Evolutionary conservation across 2,797 vertebrate genomes (phyloP), one percentile per base, ranked within the genome.

Genomic region (Synanceia verrucosa): DNA sequence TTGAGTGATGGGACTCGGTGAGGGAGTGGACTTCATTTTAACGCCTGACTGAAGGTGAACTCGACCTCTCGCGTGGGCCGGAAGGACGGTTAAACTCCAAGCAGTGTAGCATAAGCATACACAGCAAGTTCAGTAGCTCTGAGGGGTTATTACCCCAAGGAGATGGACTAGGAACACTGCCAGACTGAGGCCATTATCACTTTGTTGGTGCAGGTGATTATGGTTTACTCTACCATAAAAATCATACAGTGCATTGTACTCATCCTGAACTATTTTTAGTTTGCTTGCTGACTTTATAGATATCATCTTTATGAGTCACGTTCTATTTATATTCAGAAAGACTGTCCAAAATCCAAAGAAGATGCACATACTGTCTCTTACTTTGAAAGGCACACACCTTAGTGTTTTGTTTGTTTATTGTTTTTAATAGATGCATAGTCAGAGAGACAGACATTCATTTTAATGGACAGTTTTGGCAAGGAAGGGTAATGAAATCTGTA

Each of bases 21-120:
- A 82, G 71, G 57, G 70, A 87, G 85, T 66, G 70, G 76, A 84
- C 83, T 87, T 80, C 71, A 81, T 88, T 90, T 89, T 79, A 85
- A 89, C 68, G 79, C 73, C 76, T 89, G 79, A 87, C 41, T 89
- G 87, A 91, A 92, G 89, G 88, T 91, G 88, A 91, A 65, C 62
- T 64, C 77, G 90, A 90, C 87, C 86, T 79, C 65, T 81, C 16
- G 9, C 51, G 77, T 71, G 73, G 62, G 75, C 58, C 11, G 24
- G 61, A 70, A 76, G 76, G 86, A 83, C 44, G 34, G 65, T 89
- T 83, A 86, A 86, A 82, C 34, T 70, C 73, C 3, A 41, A 73
- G 77, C 66, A 60, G 74, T 68, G 75, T 60, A 51, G 72, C 76
- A 86, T 78, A 70, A 81, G 75, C 71, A 81, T 58, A 85, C 84